Percentiles rank a stretch among this genome's conserved stretches.
These are phyloP conservation scores for Threskiornis aethiopicus DNA, from an alignment of 2,797 vertebrate species.

Conservation along the genomic window DNA sequence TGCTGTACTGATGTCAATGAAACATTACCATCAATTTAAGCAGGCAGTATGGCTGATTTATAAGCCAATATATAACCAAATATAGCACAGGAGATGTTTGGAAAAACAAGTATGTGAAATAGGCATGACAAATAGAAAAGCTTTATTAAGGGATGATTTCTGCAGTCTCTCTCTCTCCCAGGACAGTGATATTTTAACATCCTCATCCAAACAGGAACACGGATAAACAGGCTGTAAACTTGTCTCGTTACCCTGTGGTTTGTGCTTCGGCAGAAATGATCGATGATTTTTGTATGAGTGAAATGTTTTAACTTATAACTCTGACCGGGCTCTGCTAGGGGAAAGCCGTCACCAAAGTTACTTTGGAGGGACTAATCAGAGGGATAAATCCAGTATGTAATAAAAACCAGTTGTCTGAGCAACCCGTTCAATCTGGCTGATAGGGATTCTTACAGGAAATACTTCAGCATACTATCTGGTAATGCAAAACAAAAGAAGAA, in stretches of 20 bases:
- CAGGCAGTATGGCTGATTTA: constrained; percentile 42
- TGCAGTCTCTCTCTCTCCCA: not conserved
- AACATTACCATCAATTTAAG: constrained; percentile 41
- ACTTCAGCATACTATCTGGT: not conserved
- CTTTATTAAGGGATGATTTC: constrained; percentile 40
- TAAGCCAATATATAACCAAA: constrained; percentile 46
- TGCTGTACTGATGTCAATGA: not conserved
- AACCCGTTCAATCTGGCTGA: not conserved
- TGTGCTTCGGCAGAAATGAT: not conserved
- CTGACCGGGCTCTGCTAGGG: not conserved
- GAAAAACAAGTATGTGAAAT: constrained; percentile 1
- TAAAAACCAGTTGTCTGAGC: not conserved
- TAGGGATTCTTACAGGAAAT: not conserved
- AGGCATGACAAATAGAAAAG: constrained; percentile 8
- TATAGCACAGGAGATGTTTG: constrained; percentile 13
- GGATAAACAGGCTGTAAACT: constrained; percentile 17
- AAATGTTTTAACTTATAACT: not conserved
- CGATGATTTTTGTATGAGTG: not conserved
- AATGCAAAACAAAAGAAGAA: not conserved
- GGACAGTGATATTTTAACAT: constrained; percentile 15
- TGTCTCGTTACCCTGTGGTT: not conserved
- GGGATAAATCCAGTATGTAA: not conserved
- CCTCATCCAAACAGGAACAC: not conserved
- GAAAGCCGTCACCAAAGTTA: not conserved
- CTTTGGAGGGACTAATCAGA: not conserved